Base-by-base conservation (phyloP, 2,797 vertebrate species). In the Hybognathus amarus region DNA sequence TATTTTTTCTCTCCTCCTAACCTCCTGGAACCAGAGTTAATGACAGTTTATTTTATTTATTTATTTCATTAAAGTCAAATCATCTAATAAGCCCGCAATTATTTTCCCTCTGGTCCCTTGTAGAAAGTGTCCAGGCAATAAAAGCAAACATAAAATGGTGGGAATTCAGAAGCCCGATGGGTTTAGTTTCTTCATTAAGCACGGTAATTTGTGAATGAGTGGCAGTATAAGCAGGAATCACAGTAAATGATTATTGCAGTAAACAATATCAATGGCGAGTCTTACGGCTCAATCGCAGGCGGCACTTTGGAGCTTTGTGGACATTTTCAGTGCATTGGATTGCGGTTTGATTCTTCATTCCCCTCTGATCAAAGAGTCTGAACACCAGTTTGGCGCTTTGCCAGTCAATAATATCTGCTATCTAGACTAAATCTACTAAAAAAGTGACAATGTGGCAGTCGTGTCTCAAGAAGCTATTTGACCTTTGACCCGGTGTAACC, bases 1-100 rank as follows among this genome's bases (percentile, higher is more conserved):
- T 86, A 86, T 93, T 93, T 94, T 92, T 86, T 89, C 87, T 92
- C 86, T 85, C 76, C 52, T 87, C 86, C 91, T 95, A 95, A 96
- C 94, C 94, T 90, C 83, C 92, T 95, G 92, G 95, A 95, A 95
- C 93, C 84, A 87, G 92, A 95, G 92, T 91, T 95, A 97, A 97
- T 96, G 94, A 93, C 91, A 91, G 92, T 93, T 96, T 93, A 95
- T 96, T 95, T 93, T 96, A 96, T 96, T 96, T 96, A 95, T 96
- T 95, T 95, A 94, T 95, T 94, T 94, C 89, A 61, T 94, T 93
- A 95, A 93, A 94, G 92, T 93, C 91, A 94, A 85, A 95, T 94
- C 93, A 93, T 79, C 86, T 87, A 85, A 87, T 87, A 85, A 85
- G 80, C 36, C 71, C 6, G 70, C 79, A 85, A 83, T 89, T 84